Evolutionary conservation across 2,113 vertebrate species (phyloP), one percentile per base, ranked within the genome.

Genomic region (Trematocara unimaculatum): DNA sequence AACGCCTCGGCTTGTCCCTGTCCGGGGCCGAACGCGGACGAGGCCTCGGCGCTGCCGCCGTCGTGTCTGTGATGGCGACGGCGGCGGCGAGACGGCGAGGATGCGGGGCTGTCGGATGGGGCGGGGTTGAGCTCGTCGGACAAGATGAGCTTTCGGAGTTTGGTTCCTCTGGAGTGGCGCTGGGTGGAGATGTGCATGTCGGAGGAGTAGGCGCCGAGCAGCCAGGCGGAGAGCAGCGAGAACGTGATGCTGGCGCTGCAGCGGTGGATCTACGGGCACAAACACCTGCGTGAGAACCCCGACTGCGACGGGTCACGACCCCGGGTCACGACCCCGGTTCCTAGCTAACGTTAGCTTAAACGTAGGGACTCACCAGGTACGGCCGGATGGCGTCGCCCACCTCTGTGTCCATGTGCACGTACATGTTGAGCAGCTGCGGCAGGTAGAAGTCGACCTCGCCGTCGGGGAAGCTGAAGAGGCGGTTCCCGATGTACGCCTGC

Each of bases 141-240:
- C 45, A 99, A 97, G 96, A 99, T 99, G 42, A 99, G 94, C 17
- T 97, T 96, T 6, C 98, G 95, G 0, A 99, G 97, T 81, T 98
- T 99, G 96, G 98, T 97, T 33, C 98, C 98, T 0, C 98, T 96
- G 14, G 98, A 99, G 93, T 99, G 97, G 4, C 98, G 97, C 92
- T 99, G 98, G 1, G 98, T 97, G 94, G 98, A 99, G 96, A 99
- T 99, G 97, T 99, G 98, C 98, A 99, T 99, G 96, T 99, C 98
- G 0, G 98, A 98, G 54, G 98, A 98, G 90, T 98, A 98, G 51
- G 98, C 98, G 0, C 98, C 98, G 3, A 99, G 94, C 67, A 99
- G 96, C 91, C 99, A 98, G 26, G 98, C 98, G 0, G 98, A 98
- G 79, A 96, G 98, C 82, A 99, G 96, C 1, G 98, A 98, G 95